These are phyloP conservation scores for Platorchestia sp. DNA, from an alignment of 1,140 invertebrate species.

Conservation along the genomic window DNA sequence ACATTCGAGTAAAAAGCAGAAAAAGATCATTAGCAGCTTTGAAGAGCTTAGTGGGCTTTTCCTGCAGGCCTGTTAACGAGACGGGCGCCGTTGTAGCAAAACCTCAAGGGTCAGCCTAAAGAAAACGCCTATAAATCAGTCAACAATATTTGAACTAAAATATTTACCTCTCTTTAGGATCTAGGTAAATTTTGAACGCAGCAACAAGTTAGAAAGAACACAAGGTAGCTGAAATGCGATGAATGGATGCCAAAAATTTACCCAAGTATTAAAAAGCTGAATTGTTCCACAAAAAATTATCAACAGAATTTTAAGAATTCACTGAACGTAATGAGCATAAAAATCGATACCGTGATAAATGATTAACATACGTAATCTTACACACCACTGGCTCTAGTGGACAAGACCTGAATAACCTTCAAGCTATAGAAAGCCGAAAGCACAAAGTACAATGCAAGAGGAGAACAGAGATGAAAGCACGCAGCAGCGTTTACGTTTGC, in stretches of 20 bases:
- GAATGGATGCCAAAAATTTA: not conserved
- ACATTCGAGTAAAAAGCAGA: conserved; percentile 24
- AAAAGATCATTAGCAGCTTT: conserved; percentile 36
- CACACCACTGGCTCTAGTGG: not conserved
- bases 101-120: not conserved
- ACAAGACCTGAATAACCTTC: not conserved
- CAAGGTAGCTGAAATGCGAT: not conserved
- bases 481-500: not conserved
- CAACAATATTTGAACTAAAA: not conserved
- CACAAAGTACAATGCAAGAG: not conserved
- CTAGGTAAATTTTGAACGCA: not conserved
- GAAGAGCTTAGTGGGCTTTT: conserved; percentile 1
- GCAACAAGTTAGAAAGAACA: not conserved
- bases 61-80: not conserved
- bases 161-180: not conserved
- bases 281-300: not conserved
- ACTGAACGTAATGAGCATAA: too few species aligned
- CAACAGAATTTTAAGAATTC: not conserved
- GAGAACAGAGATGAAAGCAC: not conserved
- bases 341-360: too few species aligned
- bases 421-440: not conserved
- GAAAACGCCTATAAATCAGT: not conserved
- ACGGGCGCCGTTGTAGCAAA: not conserved
- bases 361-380: too few species aligned
- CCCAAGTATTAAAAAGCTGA: not conserved